Percentiles rank a stretch among this genome's conserved stretches.
These are phyloP conservation scores for Leuctra nigra DNA, from an alignment of 2,888 invertebrate species.

Conservation along the genomic window DNA sequence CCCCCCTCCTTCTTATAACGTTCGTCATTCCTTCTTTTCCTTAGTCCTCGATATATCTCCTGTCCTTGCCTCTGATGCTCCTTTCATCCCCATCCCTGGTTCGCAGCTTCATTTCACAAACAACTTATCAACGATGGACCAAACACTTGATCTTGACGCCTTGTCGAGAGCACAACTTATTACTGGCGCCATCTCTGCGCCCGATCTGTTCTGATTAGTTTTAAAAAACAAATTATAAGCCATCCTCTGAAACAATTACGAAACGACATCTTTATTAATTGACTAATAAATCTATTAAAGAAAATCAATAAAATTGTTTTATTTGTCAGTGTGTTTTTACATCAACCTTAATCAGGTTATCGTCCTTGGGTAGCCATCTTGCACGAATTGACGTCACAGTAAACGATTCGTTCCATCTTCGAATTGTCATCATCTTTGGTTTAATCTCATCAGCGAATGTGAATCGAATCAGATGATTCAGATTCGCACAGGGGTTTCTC, in stretches of 20 bases:
- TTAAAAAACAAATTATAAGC: no score
- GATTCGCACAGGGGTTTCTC: not conserved
- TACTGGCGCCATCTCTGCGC: no score
- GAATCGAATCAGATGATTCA: not conserved
- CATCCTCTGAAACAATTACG: no score
- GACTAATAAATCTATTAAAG: no score
- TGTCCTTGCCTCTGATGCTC: not conserved
- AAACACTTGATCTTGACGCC: not conserved
- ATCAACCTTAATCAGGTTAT: no score
- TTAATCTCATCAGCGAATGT: not conserved
- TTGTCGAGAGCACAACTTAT: no score
- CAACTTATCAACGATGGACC: conserved; percentile 4
- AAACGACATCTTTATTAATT: no score
- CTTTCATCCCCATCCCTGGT: not conserved
- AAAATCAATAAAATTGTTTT: no score
- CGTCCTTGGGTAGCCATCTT: no score
- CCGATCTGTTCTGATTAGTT: no score
- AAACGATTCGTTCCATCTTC: conserved; percentile 4
- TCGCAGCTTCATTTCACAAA: conserved; percentile 9
- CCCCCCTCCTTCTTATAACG: not conserved
- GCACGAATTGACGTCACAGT: no score
- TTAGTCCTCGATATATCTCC: not conserved
- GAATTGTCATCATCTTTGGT: not conserved
- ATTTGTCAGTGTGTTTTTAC: no score
- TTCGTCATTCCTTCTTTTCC: conserved; percentile 2